Evolutionary conservation across 2,113 vertebrate species (phyloP), one percentile per base, ranked within the genome.

Genomic region (Chitala chitala): DNA sequence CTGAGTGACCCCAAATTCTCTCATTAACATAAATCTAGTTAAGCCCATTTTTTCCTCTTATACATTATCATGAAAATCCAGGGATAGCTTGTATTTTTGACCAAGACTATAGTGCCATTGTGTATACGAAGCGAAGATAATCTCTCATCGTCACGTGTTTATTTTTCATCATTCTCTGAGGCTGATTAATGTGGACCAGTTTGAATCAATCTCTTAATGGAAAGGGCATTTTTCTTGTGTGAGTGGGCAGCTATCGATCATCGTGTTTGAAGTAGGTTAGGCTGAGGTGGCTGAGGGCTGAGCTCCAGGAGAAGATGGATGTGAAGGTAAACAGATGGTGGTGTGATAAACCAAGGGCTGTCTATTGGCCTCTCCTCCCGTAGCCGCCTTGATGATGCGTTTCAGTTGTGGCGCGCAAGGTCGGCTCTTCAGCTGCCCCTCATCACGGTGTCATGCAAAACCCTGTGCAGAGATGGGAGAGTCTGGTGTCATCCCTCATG

Each of bases 381-480:
- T 55, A 3, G 54, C 20, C 38, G 6, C n/a, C 72, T 12, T n/a
- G n/a, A n/a, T n/a, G n/a, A 54, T 13, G 4, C 24, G 12, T 54
- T 54, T 71, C 50, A 55, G 24, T 33, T 20, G 4, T 50, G 7
- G 50, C 8, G 31, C 5, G 17, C 5, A 10, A 40, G 38, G 38
- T 68, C 53, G 68, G 22, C 36, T 20, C 15, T 40, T 44, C 51
- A 44, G 63, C 9, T 38, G 69, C 69, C 64, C n/a, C 63, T 75
- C 73, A 58, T 46, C 48, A 1, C 9, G 13, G 33, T 46, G 73
- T 75, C 64, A 69, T 36, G 5, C 8, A 29, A 44, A 75, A 15
- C 55, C 24, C 64, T 58, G 63, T 64, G 54, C 38, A n/a, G 63
- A 22, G 72, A 2, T 29, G 9, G n/a, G 22, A 22, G 26, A 29